Base-by-base conservation (phyloP, 1,140 invertebrate species). In the Trichonephila inaurata region DNA sequence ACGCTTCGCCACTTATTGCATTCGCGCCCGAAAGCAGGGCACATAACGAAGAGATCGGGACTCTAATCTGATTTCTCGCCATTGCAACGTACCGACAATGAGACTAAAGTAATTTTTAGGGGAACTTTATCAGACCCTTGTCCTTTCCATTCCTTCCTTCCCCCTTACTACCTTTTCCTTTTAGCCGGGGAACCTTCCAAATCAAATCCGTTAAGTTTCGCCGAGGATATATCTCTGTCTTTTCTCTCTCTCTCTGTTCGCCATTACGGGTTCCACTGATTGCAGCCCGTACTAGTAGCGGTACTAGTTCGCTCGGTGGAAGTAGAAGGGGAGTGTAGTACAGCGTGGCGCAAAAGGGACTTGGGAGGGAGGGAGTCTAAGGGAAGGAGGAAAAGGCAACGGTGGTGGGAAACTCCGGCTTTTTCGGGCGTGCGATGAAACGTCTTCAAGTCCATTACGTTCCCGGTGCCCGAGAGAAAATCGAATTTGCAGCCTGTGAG, bases 71-170 rank as follows among this genome's bases (percentile, higher is more conserved):
- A 94, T 94, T 94, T 94, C 85, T 91, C 89, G 93, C 93, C 77
- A 69, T 82, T 64, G 85, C 85, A 66, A 33, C 10, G 40, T 21
- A 33, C 88, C 94, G 94, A 94, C 94, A 94, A 94, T 94, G 94
- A 94, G 83, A 94, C 94, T 94, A 94, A 94, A 94, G 94, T 88
- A 94, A 94, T 94, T 94, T 94, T 91, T 94, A 51, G 83, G 88
- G 61, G 93, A 90, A 90, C 88, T 94, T 85, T 90, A 94, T 85
- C 88, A 94, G 89, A 94, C 93, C 93, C 83, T 81, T 93, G 77
- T 93, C 87, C 72, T 58, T 83, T 83, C 12, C n/a, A 24, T 6
- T n/a, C 64, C 60, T 64, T 24, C n/a, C 44, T 51, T 51, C 44
- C 44, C 44, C 44, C 44, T 51, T 51, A 51, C 44, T 51, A 51